These are phyloP conservation scores for Schrankia costaestrigalis DNA, from an alignment of 2,888 invertebrate species.

Conservation along the genomic window DNA sequence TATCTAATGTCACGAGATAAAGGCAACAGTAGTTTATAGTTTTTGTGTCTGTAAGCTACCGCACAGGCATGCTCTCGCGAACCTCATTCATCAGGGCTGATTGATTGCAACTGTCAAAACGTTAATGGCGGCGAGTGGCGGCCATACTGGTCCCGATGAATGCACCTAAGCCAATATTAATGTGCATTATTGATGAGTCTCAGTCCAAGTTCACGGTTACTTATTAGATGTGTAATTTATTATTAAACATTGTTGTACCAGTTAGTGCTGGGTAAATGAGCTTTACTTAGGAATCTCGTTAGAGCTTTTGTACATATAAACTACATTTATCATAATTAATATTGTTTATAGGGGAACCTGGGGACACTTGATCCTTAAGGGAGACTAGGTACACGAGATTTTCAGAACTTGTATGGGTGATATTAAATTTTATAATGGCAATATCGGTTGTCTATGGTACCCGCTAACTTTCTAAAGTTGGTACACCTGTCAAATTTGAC, in stretches of 20 bases:
- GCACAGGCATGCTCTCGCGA: conserved; percentile 51
- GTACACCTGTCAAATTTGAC: no score
- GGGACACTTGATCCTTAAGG: no score
- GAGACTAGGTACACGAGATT: no score
- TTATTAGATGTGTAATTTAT: conserved; percentile 67
- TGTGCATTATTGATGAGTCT: conserved; percentile 69
- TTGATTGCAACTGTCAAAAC: conserved; percentile 79
- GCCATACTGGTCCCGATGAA: conserved; percentile 64
- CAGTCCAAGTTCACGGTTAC: conserved; percentile 69
- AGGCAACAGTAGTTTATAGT: conserved; percentile 27
- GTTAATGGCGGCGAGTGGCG: conserved; percentile 73
- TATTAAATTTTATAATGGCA: no score
- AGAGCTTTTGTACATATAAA: conserved; percentile 38
- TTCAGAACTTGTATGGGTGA: no score
- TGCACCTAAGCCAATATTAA: conserved; percentile 72
- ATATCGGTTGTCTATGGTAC: no score
- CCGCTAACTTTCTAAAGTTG: no score
- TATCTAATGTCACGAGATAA: conserved; percentile 26
- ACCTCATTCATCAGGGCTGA: conserved; percentile 75
- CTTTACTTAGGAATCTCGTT: conserved; percentile 44
- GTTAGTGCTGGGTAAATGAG: conserved; percentile 51
- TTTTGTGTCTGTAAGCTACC: conserved; percentile 47
- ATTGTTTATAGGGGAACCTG: no score
- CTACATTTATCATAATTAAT: no score
- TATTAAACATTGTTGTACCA: conserved; percentile 48